These are phyloP conservation scores for Hylyphantes graminicola DNA, from an alignment of 1,140 invertebrate genomes.

Conservation along the genomic window DNA sequence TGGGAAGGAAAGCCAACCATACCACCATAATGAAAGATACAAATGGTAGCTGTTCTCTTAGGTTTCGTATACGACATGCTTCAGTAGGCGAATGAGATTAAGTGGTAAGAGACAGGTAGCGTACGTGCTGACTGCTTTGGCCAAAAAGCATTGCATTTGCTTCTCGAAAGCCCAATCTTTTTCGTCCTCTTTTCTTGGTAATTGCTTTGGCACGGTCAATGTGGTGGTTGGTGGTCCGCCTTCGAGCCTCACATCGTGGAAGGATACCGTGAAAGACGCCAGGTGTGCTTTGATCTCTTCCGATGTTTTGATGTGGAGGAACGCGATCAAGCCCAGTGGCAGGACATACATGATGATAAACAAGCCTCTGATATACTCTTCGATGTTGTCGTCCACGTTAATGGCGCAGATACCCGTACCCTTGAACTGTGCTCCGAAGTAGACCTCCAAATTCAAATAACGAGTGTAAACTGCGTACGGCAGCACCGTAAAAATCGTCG, in stretches of 20 bases:
- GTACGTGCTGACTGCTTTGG: constrained; percentile 75
- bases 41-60: constrained; percentile 77
- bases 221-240: constrained; percentile 68
- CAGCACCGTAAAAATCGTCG: too few species aligned
- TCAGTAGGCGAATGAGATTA: constrained; percentile 77
- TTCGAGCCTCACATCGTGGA: constrained; percentile 21
- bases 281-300: too few species aligned
- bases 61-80: constrained; percentile 76
- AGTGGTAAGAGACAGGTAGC: constrained; percentile 77
- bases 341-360: too few species aligned
- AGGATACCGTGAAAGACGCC: constrained; percentile 39
- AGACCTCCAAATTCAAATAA: too few species aligned
- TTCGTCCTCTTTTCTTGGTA: constrained; percentile 70
- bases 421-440: too few species aligned
- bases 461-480: too few species aligned
- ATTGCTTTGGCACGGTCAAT: constrained; percentile 67
- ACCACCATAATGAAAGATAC: constrained; percentile 77
- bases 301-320: too few species aligned
- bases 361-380: too few species aligned
- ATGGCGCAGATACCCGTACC: too few species aligned
- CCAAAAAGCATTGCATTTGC: constrained; percentile 76
- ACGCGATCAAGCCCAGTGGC: too few species aligned
- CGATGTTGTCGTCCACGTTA: too few species aligned
- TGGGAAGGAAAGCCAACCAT: constrained; percentile 52
- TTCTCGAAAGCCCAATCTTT: constrained; percentile 76